phyloP scores from a whole-genome alignment of 2,797 vertebrate genomes.

The Atherinosoma microstoma region DNA sequence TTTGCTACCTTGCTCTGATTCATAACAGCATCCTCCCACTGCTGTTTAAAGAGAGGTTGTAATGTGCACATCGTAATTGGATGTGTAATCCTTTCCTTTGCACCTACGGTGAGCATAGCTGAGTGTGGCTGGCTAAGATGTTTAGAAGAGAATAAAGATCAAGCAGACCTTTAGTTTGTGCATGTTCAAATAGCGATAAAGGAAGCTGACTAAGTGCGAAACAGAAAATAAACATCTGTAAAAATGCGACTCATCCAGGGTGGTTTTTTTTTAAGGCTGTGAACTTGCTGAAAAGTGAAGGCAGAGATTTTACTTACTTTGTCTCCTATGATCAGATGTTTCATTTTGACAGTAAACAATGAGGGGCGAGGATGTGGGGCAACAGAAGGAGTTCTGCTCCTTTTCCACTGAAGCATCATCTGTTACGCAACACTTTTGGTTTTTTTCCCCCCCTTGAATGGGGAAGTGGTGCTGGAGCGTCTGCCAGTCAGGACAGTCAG shows the following conservation, averaged over 20 bases:
- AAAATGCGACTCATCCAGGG: background rate
- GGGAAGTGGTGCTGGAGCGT: slow-evolving; percentile 20
- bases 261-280: background rate
- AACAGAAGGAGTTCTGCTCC: slow-evolving; percentile 42
- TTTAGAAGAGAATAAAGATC: slow-evolving; percentile 66
- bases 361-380: slow-evolving; percentile 42
- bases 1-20: slow-evolving; percentile 62
- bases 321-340: slow-evolving; percentile 29
- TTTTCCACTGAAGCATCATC: slow-evolving; percentile 65
- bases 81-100: slow-evolving; percentile 72
- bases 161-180: slow-evolving; percentile 31
- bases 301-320: slow-evolving; percentile 24
- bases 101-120: slow-evolving; percentile 65
- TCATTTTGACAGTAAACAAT: slow-evolving; percentile 45
- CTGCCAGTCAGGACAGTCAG: slow-evolving; percentile 39
- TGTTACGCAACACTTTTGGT: slow-evolving; percentile 68
- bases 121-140: slow-evolving; percentile 73
- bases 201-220: slow-evolving; percentile 10
- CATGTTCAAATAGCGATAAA: slow-evolving; percentile 24
- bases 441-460: slow-evolving; percentile 30
- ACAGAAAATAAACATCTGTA: slow-evolving; percentile 11
- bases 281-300: slow-evolving; percentile 30
- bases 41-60: slow-evolving; percentile 56
- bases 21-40: slow-evolving; percentile 58
- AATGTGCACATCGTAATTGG: slow-evolving; percentile 66